Evolutionary conservation across 2,113 vertebrate genomes (phyloP), one percentile per base, ranked within the genome.

Genomic region (Centropus bengalensis): DNA sequence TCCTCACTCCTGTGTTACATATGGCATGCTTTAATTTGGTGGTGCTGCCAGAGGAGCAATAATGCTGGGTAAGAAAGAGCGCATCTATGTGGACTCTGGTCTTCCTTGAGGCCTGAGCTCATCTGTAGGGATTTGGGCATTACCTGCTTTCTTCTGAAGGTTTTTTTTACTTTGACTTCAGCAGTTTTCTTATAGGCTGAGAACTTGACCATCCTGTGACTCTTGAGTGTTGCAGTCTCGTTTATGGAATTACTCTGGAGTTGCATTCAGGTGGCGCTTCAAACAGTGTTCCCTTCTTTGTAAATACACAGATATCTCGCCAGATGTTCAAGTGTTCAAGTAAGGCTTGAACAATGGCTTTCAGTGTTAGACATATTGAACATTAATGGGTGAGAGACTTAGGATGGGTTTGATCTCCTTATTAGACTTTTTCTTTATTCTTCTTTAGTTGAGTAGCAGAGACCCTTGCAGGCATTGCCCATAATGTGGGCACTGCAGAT

Each of bases 401-500:
- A 12, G 22, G 78, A 7, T 71, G 59, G 44, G 7, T 40, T 68
- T 91, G 20, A 28, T 78, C 45, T 73, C 76, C 6, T 4, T 21
- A 22, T 55, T 33, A 27, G 51, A 8, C 62, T 64, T 36, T 81
- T 33, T 23, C 36, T 47, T 69, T 26, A 10, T 49, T 16, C 9
- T 8, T 44, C 78, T 51, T 38, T 28, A 7, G 6, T 38, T 47
- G 52, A 45, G 36, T 17, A 23, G 23, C 40, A 49, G 17, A 62
- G 19, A 36, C 5, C 32, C 22, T 63, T 70, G 3, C 18, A 44
- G 64, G 28, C 4, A 0, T 60, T 56, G 12, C 36, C 32, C 5
- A 0, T 58, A 30, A 68, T 10, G 27, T 15, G 42, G 24, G 63
- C 14, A 0, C 21, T 45, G 0, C n/a, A 36, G 13, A 9, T 28